Evolutionary conservation across 2,888 invertebrate genomes (phyloP).

Genomic region (Erebia epiphron): DNA sequence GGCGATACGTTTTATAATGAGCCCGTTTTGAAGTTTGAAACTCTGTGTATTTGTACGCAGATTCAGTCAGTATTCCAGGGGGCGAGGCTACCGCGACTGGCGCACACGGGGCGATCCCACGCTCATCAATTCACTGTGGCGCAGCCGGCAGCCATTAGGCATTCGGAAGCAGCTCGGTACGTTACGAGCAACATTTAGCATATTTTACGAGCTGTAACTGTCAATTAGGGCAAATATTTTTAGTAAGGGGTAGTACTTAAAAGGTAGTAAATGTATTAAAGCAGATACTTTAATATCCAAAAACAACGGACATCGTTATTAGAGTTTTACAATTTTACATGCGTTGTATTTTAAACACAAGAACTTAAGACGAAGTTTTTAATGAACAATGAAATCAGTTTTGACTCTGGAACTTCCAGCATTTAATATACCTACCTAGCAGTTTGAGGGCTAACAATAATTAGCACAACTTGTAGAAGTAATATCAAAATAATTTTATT

Average conservation of each 20-base stretch:
- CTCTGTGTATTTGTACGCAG: constrained; percentile 65
- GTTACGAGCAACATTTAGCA: constrained; percentile 12
- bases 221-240: constrained; percentile 7
- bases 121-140: constrained; percentile 88
- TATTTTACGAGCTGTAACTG: background rate
- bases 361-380: too few species aligned
- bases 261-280: background rate
- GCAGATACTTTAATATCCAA: too few species aligned
- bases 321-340: too few species aligned
- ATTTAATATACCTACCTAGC: too few species aligned
- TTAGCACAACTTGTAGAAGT: background rate
- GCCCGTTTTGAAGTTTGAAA: constrained; percentile 21
- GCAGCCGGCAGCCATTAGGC: constrained; percentile 88
- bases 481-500: background rate
- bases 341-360: too few species aligned
- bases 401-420: too few species aligned
- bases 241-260: background rate
- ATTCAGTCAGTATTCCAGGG: constrained; percentile 84
- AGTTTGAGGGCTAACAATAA: too few species aligned
- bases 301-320: too few species aligned
- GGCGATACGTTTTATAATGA: constrained; percentile 24
- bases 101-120: constrained; percentile 87
- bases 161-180: constrained; percentile 86
- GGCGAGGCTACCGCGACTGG: constrained; percentile 87
- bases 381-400: too few species aligned